phyloP scores from a whole-genome alignment of 2,113 vertebrate species.

The Plestiodon gilberti region DNA sequence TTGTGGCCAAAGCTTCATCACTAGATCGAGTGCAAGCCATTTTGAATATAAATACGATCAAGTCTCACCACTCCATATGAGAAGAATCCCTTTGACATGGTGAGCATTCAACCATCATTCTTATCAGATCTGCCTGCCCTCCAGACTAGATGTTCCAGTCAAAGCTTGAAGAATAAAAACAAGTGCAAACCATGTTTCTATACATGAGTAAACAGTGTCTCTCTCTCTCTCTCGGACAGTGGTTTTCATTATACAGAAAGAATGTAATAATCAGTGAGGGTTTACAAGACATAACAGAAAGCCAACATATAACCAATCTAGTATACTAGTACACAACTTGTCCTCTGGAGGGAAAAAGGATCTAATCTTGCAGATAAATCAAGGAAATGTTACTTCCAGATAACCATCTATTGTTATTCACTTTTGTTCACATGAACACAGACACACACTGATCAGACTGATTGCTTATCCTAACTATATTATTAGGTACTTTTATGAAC shows the following conservation, averaged over 20 bases:
- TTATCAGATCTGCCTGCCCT: neutral
- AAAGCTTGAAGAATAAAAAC: neutral
- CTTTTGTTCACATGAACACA: neutral
- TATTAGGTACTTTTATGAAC: neutral
- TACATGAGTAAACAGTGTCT: neutral
- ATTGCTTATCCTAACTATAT: neutral
- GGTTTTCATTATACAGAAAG: neutral
- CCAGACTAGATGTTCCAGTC: neutral
- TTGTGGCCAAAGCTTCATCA: neutral
- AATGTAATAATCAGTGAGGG: neutral
- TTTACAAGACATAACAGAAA: neutral
- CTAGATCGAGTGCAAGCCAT: neutral
- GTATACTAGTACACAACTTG: neutral
- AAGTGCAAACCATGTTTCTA: neutral
- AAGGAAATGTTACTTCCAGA: neutral
- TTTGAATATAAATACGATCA: neutral
- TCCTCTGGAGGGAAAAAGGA: too few species aligned
- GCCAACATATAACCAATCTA: neutral
- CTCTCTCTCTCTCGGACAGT: neutral
- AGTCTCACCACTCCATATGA: neutral
- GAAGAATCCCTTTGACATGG: neutral
- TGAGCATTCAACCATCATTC: neutral
- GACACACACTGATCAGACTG: too few species aligned
- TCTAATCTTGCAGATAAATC: neutral
- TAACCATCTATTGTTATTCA: neutral